These are phyloP conservation scores for Melanophora roralis DNA, from an alignment of 2,888 invertebrate species.

Conservation along the genomic window DNA sequence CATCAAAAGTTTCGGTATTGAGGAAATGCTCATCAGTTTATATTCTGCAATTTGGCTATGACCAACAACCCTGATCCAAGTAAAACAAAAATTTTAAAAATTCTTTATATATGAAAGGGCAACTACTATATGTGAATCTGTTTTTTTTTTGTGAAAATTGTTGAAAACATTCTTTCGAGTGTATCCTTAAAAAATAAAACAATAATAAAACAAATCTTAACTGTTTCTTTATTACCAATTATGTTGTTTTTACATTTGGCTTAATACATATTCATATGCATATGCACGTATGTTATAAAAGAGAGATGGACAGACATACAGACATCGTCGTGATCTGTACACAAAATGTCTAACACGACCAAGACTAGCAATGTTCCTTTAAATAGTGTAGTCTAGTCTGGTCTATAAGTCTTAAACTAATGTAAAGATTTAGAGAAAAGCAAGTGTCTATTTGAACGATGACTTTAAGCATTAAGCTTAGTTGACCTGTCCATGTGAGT, in stretches of 20 bases:
- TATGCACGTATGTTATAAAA: background rate
- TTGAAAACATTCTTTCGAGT: background rate
- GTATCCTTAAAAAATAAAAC: slow-evolving; percentile 13
- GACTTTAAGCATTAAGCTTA: slow-evolving; percentile 58
- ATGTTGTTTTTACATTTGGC: slow-evolving; percentile 19
- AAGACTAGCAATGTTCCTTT: slow-evolving; percentile 32
- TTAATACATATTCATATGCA: slow-evolving; percentile 37
- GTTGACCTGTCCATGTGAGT: slow-evolving; percentile 47
- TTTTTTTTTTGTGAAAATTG: background rate
- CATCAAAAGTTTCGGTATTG: too few species aligned
- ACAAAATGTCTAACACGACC: slow-evolving; percentile 54
- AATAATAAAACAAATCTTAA: slow-evolving; percentile 54
- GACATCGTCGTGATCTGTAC: slow-evolving; percentile 55
- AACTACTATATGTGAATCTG: too few species aligned
- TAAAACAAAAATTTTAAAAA: too few species aligned
- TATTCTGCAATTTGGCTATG: too few species aligned
- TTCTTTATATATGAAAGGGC: too few species aligned
- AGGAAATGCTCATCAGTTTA: too few species aligned
- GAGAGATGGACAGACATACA: background rate
- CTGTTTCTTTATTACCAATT: slow-evolving; percentile 42
- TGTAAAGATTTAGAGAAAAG: slow-evolving; percentile 50
- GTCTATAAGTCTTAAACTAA: slow-evolving; percentile 42
- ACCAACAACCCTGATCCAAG: too few species aligned
- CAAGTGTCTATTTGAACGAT: slow-evolving; percentile 62
- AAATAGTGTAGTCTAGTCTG: background rate